Conservation (phyloP, 2,113 vertebrate genomes). For the Callithrix jacchus region DNA sequence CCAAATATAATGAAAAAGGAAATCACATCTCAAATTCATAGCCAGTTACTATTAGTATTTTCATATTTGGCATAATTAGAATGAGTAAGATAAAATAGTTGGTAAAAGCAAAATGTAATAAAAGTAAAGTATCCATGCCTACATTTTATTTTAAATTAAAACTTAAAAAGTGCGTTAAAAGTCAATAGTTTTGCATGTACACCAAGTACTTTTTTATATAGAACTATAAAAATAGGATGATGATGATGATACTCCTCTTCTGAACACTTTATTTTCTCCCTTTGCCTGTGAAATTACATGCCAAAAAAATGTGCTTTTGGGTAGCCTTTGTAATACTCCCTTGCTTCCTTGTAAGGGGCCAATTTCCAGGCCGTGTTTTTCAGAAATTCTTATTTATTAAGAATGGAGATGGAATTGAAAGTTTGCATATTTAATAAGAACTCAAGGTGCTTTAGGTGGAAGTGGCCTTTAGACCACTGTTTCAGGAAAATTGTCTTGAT, state of each 20-base stretch:
- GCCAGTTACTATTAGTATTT: neutral
- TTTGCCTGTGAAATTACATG: neutral
- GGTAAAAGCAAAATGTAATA: neutral
- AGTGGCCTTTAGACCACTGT: neutral
- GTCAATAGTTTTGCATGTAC: neutral
- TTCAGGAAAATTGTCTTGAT: neutral
- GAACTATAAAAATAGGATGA: neutral
- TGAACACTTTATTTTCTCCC: neutral
- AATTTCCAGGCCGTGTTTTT: neutral
- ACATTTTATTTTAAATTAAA: neutral
- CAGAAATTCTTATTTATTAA: neutral
- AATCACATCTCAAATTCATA: neutral
- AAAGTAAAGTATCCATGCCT: neutral
- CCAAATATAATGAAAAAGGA: neutral
- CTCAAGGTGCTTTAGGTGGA: neutral
- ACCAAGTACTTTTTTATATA: neutral
- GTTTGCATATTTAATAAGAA: neutral
- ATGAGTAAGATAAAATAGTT: neutral
- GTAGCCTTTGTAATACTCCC: neutral
- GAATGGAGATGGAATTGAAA: neutral
- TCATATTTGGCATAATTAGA: neutral
- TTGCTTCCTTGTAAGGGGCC: neutral
- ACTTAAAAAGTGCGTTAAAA: neutral
- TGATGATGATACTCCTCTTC: neutral
- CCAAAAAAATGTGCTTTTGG: neutral